Evolutionary conservation across 2,888 invertebrate genomes (phyloP).

Genomic region (Pseudococcus jackbeardsleyi): DNA sequence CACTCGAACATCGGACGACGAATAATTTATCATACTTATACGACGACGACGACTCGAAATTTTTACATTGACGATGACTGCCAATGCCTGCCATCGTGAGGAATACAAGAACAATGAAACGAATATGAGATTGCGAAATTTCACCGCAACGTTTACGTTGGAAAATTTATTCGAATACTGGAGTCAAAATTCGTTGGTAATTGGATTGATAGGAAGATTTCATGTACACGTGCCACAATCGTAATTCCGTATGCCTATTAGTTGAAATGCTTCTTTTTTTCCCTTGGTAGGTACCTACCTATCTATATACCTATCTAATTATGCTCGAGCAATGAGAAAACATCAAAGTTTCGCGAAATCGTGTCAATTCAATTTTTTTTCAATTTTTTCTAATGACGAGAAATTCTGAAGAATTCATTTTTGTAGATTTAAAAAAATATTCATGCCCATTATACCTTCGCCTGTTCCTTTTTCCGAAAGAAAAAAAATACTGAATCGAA

Average conservation of each 20-base stretch:
- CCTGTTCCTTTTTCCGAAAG: neutral
- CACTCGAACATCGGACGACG: slow-evolving; percentile 21
- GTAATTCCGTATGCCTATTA: neutral
- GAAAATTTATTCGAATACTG: slow-evolving; percentile 1
- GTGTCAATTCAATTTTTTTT: neutral
- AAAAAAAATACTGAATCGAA: neutral
- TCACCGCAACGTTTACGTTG: neutral
- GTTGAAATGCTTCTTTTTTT: neutral
- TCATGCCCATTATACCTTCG: too few species aligned
- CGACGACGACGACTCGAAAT: slow-evolving; percentile 11
- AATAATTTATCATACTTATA: slow-evolving; percentile 49
- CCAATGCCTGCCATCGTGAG: neutral
- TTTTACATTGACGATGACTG: slow-evolving; percentile 1
- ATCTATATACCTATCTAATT: neutral
- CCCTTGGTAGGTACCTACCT: neutral
- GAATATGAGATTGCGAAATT: slow-evolving; percentile 3
- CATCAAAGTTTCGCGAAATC: neutral
- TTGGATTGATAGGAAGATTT: neutral
- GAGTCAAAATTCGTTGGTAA: neutral
- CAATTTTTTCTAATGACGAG: neutral
- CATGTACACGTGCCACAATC: neutral
- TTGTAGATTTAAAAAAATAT: too few species aligned
- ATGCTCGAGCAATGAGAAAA: neutral
- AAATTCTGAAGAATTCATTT: neutral
- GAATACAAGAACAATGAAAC: slow-evolving; percentile 1